Evolutionary conservation across 64 coral and sea anemone species (phyloP).

Genomic region (Trachythela sp.): DNA sequence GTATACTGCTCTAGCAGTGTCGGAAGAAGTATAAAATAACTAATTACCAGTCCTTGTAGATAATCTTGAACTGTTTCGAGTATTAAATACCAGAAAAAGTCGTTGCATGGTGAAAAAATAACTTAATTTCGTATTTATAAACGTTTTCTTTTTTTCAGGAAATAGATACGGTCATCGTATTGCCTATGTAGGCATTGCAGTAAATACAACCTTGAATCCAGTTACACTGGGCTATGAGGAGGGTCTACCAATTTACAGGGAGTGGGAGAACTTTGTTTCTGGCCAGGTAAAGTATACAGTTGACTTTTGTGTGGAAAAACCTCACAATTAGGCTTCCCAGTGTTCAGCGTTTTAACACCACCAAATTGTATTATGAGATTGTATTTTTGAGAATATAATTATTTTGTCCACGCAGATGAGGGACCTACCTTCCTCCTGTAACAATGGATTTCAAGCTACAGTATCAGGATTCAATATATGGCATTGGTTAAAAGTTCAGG

Average conservation of each 20-base stretch:
- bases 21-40: too few relatives aligned
- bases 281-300: conserved; percentile 26
- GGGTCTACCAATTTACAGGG: conserved; percentile 23
- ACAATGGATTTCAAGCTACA: conserved; percentile 87
- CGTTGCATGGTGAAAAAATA: too few relatives aligned
- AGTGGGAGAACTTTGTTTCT: conserved; percentile 41
- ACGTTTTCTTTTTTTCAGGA: conserved; percentile 25
- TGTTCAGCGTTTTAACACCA: not conserved
- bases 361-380: too few relatives aligned
- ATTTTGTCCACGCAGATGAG: conserved; percentile 49
- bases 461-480: conserved; percentile 59
- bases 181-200: conserved; percentile 45
- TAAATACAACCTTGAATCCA: conserved; percentile 37
- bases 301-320: too few relatives aligned
- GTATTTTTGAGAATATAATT: too few relatives aligned
- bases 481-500: not conserved
- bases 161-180: conserved; percentile 70
- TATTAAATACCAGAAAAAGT: too few relatives aligned
- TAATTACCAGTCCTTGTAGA: too few relatives aligned
- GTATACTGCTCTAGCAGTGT: too few relatives aligned
- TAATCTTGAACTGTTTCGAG: too few relatives aligned
- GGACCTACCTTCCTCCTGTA: conserved; percentile 71
- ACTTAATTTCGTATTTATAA: not conserved
- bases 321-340: too few relatives aligned
- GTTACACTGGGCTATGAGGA: conserved; percentile 27